phyloP scores from a whole-genome alignment of 2,888 invertebrate genomes.

The Caenorhabditis japonica region DNA sequence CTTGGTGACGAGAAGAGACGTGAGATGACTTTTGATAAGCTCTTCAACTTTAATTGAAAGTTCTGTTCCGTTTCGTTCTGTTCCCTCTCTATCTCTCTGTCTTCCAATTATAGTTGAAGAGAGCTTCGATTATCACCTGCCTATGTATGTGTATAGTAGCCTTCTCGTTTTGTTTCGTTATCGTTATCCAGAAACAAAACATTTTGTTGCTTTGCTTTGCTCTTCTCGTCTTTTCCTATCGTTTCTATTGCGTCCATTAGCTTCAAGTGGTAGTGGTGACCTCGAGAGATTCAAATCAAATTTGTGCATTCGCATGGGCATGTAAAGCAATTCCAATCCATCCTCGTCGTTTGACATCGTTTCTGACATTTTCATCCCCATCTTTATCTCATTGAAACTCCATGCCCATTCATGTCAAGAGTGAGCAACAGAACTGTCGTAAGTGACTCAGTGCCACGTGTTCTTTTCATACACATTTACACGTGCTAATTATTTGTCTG shows the following conservation, averaged over 20 bases:
- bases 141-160: not conserved
- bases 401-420: not conserved
- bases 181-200: conserved; percentile 15
- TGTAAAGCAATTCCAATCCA: not conserved
- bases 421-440: too few species aligned
- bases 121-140: not conserved
- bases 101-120: conserved; percentile 3
- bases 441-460: too few species aligned
- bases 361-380: not conserved
- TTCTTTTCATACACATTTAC: too few species aligned
- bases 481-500: conserved; percentile 25
- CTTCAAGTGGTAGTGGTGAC: conserved; percentile 42
- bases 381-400: not conserved
- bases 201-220: conserved; percentile 8
- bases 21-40: conserved; percentile 38
- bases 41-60: not conserved
- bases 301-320: conserved; percentile 7
- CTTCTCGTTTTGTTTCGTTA: not conserved
- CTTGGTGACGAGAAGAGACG: conserved; percentile 8
- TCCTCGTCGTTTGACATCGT: not conserved
- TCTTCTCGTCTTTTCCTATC: not conserved
- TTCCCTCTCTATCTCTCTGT: not conserved
- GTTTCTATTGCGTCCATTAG: conserved; percentile 20
- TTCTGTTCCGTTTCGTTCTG: not conserved
- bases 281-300: conserved; percentile 44